Evolutionary conservation across 2,797 vertebrate species (phyloP), one percentile per base, ranked within the genome.

Genomic region (Danio choprae): DNA sequence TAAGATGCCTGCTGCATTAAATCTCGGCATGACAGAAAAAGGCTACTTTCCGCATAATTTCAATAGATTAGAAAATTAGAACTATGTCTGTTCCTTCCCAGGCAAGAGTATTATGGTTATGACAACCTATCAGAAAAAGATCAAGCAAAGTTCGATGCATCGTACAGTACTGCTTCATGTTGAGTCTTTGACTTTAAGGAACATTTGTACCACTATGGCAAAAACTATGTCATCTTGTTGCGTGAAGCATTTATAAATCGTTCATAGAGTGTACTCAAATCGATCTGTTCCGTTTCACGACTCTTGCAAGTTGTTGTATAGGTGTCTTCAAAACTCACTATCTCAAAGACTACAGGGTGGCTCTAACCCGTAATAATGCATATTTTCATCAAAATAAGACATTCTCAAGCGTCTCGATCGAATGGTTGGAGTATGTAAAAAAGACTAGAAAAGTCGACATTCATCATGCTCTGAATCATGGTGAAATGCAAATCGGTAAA

Each of bases 121-220:
- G 51, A 15, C 4, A 12, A 38, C 29, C 18, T 55, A 63, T 1
- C 9, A 0, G 10, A 65, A 46, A 46, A 65, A 6, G 10, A 43
- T 0, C 9, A 22, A 3, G 3, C 1, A 7, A 44, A 65, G 6
- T 65, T 65, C 0, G 10, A 46, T 3, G 6, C 0, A 0, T 68
- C n/a, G 53, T 58, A 43, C 5, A 5, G 1, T 11, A 43, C 40
- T 0, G 18, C 44, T 0, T 0, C 18, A 0, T 11, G 9, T 2
- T 9, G 43, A 2, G 0, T 16, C 0, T 73, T 55, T 1, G 0
- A 13, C 2, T 71, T 72, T 7, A 4, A 1, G 2, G 6, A 72
- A 0, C 11, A 56, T 36, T 10, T 72, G 38, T 0, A 1, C 0
- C 2, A 13, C 0, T 75, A 75, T 0, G 46, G 29, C 0, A 5